Conservation (phyloP, 1,140 invertebrate genomes). For the Rhyzopertha dominica region DNA sequence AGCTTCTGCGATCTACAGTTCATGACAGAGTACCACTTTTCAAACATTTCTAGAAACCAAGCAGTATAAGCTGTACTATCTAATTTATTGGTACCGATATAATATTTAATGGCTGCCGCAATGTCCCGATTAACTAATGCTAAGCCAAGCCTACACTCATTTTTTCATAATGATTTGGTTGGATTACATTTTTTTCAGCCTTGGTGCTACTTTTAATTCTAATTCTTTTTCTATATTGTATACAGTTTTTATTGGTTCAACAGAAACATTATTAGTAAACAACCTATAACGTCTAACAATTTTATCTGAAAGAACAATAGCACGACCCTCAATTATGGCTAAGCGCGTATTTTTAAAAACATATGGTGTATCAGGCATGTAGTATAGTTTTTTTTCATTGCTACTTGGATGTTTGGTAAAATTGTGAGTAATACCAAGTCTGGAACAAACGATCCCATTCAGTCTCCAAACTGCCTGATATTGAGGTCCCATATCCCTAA, state of each 20-base stretch:
- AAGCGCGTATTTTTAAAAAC: constrained; percentile 10
- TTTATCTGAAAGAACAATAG: neutral
- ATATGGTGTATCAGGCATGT: constrained; percentile 14
- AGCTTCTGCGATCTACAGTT: constrained; percentile 1
- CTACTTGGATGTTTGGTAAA: constrained; percentile 2
- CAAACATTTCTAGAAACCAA: constrained; percentile 13
- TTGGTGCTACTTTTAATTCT: neutral
- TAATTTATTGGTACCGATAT: neutral
- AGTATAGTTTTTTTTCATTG: constrained; percentile 6
- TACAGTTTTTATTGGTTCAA: neutral
- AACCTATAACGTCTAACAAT: neutral
- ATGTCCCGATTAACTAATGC: constrained; percentile 8
- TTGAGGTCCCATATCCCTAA: constrained; percentile 14
- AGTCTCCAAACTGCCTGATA: constrained; percentile 11
- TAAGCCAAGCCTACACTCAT: constrained; percentile 9
- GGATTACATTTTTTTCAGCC: constrained; percentile 5
- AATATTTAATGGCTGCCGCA: constrained; percentile 9
- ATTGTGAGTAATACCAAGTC: constrained; percentile 2
- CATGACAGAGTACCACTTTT: constrained; percentile 14
- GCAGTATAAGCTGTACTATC: constrained; percentile 6
- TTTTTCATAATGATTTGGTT: constrained; percentile 10
- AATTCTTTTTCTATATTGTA: neutral
- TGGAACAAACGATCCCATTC: neutral
- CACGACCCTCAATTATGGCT: neutral
- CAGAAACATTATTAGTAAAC: neutral